These are phyloP conservation scores for Urocynchramus pylzowi DNA, from an alignment of 2,113 vertebrate genomes.

Conservation along the genomic window DNA sequence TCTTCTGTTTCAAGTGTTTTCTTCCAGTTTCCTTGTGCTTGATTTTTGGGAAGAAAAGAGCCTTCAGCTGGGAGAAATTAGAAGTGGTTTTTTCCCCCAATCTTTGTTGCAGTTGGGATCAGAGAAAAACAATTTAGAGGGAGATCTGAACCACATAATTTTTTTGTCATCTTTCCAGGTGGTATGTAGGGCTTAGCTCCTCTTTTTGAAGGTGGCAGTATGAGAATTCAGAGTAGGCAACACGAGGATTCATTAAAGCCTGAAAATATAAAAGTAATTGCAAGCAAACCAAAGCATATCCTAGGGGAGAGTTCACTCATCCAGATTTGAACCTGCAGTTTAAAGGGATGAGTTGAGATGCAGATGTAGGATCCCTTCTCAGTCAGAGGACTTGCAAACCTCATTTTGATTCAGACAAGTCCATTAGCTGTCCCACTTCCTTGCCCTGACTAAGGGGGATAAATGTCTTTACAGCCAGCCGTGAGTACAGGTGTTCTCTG, in stretches of 20 bases:
- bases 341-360: not conserved
- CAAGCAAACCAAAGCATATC: not conserved
- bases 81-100: accelerated
- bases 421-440: not conserved
- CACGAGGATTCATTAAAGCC: not conserved
- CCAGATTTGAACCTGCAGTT: not conserved
- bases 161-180: not conserved
- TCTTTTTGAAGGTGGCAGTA: not conserved
- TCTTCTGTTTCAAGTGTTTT: not conserved
- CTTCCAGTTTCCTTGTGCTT: not conserved
- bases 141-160: not conserved
- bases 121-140: not conserved
- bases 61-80: not conserved
- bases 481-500: not conserved
- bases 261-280: not conserved
- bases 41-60: not conserved
- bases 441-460: not conserved
- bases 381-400: not conserved
- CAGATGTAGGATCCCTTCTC: not conserved
- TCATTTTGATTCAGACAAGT: not conserved
- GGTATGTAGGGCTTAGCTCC: not conserved
- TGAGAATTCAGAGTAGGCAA: not conserved
- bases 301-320: not conserved
- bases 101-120: not conserved
- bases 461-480: not conserved